Conservation (phyloP, 2,888 invertebrate species). For the Oegoconia quadripuncta region DNA sequence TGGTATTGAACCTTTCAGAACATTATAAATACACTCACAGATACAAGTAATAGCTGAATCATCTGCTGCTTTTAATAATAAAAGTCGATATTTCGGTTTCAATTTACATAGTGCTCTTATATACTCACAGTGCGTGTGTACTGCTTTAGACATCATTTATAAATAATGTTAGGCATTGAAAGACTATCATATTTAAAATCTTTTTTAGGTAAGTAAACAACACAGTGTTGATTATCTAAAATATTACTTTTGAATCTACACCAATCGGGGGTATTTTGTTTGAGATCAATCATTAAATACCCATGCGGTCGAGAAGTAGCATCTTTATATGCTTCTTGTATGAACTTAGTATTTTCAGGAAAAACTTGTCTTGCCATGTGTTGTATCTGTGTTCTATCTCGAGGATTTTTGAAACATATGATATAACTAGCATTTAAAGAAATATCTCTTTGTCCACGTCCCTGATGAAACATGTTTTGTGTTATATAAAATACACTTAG, state of each 20-base stretch:
- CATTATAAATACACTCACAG: conserved; percentile 25
- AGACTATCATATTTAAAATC: conserved; percentile 23
- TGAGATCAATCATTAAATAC: conserved; percentile 28
- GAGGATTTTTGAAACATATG: conserved; percentile 28
- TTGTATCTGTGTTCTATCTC: conserved; percentile 27
- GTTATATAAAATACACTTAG: conserved; percentile 31
- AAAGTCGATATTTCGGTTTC: conserved; percentile 23
- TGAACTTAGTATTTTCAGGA: conserved; percentile 26
- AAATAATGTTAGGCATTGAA: too few species aligned
- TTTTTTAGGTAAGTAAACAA: conserved; percentile 9
- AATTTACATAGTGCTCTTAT: too few species aligned
- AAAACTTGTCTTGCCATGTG: conserved; percentile 24
- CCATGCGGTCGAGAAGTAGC: conserved; percentile 27
- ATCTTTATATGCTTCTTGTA: conserved; percentile 29
- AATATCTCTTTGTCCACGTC: conserved; percentile 25
- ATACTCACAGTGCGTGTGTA: too few species aligned
- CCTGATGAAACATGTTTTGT: conserved; percentile 29
- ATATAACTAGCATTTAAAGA: conserved; percentile 26
- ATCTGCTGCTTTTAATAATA: conserved; percentile 22
- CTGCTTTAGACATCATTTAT: too few species aligned
- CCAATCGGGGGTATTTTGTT: conserved; percentile 22
- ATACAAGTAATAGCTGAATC: conserved; percentile 25
- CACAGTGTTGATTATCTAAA: conserved; percentile 10
- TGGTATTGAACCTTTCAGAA: conserved; percentile 14
- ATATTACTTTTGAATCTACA: conserved; percentile 23